Evolutionary conservation across 1,140 invertebrate genomes (phyloP).

Genomic region (Carposina sasakii): DNA sequence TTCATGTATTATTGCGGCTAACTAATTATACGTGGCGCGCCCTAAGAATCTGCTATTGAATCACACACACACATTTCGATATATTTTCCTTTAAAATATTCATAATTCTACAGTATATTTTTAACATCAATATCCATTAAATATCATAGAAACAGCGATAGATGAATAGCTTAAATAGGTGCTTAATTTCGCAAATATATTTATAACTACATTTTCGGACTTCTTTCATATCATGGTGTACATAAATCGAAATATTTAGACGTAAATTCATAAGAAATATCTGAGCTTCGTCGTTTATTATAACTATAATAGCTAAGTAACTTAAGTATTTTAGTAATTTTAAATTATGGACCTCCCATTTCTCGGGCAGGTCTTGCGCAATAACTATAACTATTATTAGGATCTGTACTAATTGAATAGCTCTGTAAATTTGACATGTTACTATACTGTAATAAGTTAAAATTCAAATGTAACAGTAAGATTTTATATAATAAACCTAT

Average conservation of each 20-base stretch:
- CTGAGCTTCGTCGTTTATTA: slow-evolving; percentile 69
- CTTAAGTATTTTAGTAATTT: slow-evolving; percentile 54
- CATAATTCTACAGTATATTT: too few species aligned
- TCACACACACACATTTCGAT: too few species aligned
- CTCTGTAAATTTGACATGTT: slow-evolving; percentile 70
- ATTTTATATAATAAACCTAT: slow-evolving; percentile 72
- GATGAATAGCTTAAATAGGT: slow-evolving; percentile 32
- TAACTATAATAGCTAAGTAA: slow-evolving; percentile 57
- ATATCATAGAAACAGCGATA: too few species aligned
- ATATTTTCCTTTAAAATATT: too few species aligned
- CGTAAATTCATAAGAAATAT: slow-evolving; percentile 56
- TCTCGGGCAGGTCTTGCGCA: slow-evolving; percentile 56
- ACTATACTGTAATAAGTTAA: slow-evolving; percentile 64
- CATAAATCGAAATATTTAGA: slow-evolving; percentile 43
- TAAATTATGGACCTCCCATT: slow-evolving; percentile 45
- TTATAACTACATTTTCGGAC: slow-evolving; percentile 51
- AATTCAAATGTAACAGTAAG: slow-evolving; percentile 64
- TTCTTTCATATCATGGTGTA: slow-evolving; percentile 67
- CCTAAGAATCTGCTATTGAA: too few species aligned
- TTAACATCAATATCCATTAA: too few species aligned
- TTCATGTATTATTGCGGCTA: too few species aligned
- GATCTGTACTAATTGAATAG: slow-evolving; percentile 65
- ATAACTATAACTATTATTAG: slow-evolving; percentile 69
- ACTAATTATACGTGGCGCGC: too few species aligned
- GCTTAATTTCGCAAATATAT: slow-evolving; percentile 54